phyloP scores from a whole-genome alignment of 2,797 vertebrate genomes.

The Oceanodroma leucorhoa region DNA sequence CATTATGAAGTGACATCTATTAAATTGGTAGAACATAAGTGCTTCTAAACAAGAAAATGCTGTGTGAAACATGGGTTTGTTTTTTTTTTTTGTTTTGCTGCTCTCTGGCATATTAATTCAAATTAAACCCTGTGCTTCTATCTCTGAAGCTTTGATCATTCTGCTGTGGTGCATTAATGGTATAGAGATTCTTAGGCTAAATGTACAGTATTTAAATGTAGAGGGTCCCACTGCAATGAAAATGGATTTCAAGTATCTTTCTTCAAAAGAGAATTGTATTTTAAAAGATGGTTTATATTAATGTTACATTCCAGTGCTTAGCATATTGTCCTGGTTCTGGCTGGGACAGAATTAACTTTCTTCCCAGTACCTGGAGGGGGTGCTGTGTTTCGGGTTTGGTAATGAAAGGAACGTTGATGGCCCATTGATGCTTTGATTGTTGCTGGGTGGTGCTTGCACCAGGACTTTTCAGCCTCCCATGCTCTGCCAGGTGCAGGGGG shows the following conservation, averaged over 20 bases:
- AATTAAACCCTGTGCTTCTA: background rate
- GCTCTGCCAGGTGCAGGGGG: too few relatives aligned
- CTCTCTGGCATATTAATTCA: background rate
- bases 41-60: slow-evolving; percentile 8
- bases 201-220: background rate
- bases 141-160: background rate
- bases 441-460: too few relatives aligned
- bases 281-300: background rate
- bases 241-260: background rate
- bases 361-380: too few relatives aligned
- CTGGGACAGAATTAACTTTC: too few relatives aligned
- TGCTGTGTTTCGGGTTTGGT: too few relatives aligned
- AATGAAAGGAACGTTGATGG: too few relatives aligned
- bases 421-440: too few relatives aligned
- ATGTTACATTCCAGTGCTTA: background rate
- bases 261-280: background rate
- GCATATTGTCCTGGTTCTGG: too few relatives aligned
- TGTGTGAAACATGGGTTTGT: background rate
- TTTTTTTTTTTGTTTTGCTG: background rate
- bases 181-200: background rate
- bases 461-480: too few relatives aligned
- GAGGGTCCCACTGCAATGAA: background rate
- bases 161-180: background rate
- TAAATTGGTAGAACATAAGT: background rate
- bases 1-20: background rate